Evolutionary conservation across 2,888 invertebrate genomes (phyloP).

Genomic region (Stomorhina lunata): DNA sequence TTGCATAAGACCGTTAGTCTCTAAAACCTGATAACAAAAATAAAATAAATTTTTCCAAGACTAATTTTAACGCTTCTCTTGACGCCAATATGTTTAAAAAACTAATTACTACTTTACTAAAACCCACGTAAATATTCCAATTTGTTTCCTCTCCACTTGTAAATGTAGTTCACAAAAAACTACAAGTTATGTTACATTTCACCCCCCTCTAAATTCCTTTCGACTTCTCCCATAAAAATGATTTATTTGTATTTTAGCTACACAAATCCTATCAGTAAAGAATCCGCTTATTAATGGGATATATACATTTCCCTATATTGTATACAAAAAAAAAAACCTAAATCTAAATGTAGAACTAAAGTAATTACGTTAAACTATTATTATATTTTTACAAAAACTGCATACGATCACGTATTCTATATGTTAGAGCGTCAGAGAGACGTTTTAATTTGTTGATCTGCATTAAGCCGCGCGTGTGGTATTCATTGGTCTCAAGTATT

Average conservation of each 20-base stretch:
- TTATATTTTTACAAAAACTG: background rate
- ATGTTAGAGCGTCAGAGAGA: conserved; percentile 23
- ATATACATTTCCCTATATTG: background rate
- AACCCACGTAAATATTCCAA: too few species aligned
- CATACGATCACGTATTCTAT: conserved; percentile 57
- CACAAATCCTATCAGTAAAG: background rate
- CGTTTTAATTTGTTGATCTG: conserved; percentile 30
- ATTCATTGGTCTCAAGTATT: conserved; percentile 36
- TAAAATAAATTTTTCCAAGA: too few species aligned
- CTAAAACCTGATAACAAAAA: too few species aligned
- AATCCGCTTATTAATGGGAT: conserved; percentile 26
- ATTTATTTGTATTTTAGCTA: conserved; percentile 11
- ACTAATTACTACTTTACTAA: too few species aligned
- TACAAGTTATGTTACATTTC: too few species aligned
- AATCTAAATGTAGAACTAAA: conserved; percentile 15
- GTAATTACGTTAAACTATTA: conserved; percentile 13
- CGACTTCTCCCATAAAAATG: background rate
- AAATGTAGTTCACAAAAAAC: background rate
- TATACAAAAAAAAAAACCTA: background rate
- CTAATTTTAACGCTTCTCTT: too few species aligned
- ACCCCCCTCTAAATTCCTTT: background rate
- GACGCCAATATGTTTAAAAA: too few species aligned
- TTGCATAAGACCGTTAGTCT: too few species aligned
- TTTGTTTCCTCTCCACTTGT: background rate
- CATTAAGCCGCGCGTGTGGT: conserved; percentile 37